Conservation (phyloP, 2,888 invertebrate species). For the Disparrhopalites patrizii region DNA sequence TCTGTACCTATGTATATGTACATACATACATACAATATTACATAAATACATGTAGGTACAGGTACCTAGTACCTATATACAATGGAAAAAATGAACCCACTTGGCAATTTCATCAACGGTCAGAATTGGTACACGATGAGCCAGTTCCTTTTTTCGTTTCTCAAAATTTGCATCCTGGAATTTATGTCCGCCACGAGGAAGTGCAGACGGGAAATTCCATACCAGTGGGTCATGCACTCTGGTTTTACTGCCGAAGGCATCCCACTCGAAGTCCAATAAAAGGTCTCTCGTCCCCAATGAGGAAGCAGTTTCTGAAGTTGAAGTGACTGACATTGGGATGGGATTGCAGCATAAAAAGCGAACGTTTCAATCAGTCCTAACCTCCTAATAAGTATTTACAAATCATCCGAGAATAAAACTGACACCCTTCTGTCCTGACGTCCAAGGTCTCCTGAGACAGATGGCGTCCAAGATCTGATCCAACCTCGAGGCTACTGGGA, state of each 20-base stretch:
- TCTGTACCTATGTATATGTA: neutral
- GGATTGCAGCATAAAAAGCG: no score
- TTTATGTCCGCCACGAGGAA: neutral
- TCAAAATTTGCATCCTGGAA: neutral
- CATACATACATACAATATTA: no score
- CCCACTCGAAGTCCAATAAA: no score
- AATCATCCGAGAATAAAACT: no score
- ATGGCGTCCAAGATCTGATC: no score
- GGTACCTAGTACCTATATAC: neutral
- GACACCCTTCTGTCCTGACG: no score
- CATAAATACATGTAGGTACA: neutral
- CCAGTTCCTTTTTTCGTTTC: neutral
- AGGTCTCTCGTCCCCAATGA: no score
- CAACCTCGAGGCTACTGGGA: no score
- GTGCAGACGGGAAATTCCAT: slow-evolving; percentile 3
- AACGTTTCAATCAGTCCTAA: no score
- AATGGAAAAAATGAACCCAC: neutral
- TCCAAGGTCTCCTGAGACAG: no score
- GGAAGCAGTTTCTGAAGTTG: no score
- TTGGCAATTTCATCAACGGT: neutral
- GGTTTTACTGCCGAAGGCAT: neutral
- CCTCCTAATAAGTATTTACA: no score
- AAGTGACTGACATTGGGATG: neutral
- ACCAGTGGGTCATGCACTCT: neutral
- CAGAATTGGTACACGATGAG: neutral